Evolutionary conservation across 2,888 invertebrate genomes (phyloP), one percentile per base, ranked within the genome.

Genomic region (Sminthurides aquaticus): DNA sequence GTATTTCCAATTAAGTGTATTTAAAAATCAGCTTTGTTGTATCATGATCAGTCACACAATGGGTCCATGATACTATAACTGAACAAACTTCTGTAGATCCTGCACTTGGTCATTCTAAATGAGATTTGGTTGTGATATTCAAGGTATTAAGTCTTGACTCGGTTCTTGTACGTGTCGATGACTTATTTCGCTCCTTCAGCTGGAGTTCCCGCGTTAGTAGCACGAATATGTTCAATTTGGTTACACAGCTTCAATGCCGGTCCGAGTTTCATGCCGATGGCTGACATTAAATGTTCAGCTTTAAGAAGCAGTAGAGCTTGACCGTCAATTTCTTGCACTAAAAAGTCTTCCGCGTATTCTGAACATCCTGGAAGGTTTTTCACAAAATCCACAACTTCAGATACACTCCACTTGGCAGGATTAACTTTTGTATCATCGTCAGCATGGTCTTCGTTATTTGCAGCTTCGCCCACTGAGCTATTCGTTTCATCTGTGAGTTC

Each of bases 181-280:
- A 34, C 15, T 34, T 15, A 34, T 15, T 34, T 34, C 43, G 52
- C 52, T 60, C 15, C 60, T n/a, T 48, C 26, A 57, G 8, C 3
- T 15, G 28, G 27, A 1, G 27, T 48, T 1, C 49, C 20, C 24
- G 27, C 57, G 18, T 22, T 34, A 2, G 58, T 2, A 15, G 58
- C 56, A 49, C 88, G 82, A 83, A 92, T 87, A 1, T 88, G 84
- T 77, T 92, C 90, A 67, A 96, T 94, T 79, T 89, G 88, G 54
- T 92, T 91, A 74, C 94, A 94, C 66, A 97, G 93, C 80, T 97
- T 97, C 62, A 97, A 82, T 0, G 96, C 96, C 0, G 96, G 96
- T 0, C 96, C 96, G 24, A 97, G 83, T 78, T 96, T 95, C 87
- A 97, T 96, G 66, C 88, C 89, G 84, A 97, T 91, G 5, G 94